Base-by-base conservation (phyloP, 2,888 invertebrate genomes). In the Polymixis flavicincta region DNA sequence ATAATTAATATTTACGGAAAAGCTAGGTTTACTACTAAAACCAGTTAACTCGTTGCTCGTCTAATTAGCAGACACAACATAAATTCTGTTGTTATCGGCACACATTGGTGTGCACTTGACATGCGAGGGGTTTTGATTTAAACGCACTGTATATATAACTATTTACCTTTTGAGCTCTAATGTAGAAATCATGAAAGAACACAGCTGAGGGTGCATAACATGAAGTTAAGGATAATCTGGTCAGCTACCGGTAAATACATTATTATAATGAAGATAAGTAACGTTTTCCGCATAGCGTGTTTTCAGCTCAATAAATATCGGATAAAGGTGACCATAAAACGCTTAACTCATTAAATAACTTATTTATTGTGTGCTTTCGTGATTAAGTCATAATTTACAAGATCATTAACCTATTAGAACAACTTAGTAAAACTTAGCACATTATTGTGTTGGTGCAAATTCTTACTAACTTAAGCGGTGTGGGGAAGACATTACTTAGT, bases 241-340 rank as follows among this genome's bases (percentile, higher is more conserved):
- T 61, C 19, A 54, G n/a, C n/a, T 48, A 79, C 19, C 48, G n/a
- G n/a, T 42, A 19, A 32, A 74, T 54, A 37, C 11, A 59, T 13
- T n/a, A 32, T 19, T 4, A 32, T 55, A 42, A 69, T 57, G 37
- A 54, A 14, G 28, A 52, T n/a, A 60, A 71, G 28, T 80, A 45
- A 66, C 32, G 55, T 52, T 54, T 80, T 81, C 81, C 75, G 68
- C 81, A 69, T 80, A 65, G 52, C 48, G 28, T 57, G 59, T 7
- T 52, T 66, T 61, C 55, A 80, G 32, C 54, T 59, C 48, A 84
- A 67, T 84, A 80, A 80, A 84, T 52, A 67, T 74, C n/a, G 42
- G 32, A 32, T 84, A 57, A 59, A 74, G 14, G 14, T n/a, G 45
- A 42, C 57, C 70, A 74, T 82, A 64, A 80, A 84, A 80, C 59